A percentile compares a stretch with the other conserved stretches of the same genome.
Conservation (phyloP, 2,888 invertebrate genomes). For the Imbricaverruca yamaguchii region DNA sequence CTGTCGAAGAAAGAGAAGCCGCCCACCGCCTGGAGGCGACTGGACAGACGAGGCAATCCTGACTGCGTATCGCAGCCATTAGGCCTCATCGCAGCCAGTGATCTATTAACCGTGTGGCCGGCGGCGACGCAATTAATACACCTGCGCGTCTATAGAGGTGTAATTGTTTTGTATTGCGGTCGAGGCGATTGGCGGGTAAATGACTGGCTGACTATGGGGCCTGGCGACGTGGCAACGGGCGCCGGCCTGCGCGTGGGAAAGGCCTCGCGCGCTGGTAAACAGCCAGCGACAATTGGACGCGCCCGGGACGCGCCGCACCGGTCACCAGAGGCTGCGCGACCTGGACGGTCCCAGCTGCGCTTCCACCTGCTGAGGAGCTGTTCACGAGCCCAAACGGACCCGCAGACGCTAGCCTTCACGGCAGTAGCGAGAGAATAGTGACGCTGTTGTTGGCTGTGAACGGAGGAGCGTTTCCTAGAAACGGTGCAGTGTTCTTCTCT, state of each 20-base stretch:
- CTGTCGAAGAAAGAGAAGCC: background rate
- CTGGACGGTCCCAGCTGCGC: too few species aligned
- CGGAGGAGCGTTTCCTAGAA: too few species aligned
- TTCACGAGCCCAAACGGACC: too few species aligned
- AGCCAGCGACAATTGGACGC: background rate
- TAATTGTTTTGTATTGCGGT: slow-evolving; percentile 19
- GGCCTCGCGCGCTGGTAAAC: background rate
- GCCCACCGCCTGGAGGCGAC: background rate
- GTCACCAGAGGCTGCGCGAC: too few species aligned
- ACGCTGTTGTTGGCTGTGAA: too few species aligned
- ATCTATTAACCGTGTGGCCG: slow-evolving; percentile 7
- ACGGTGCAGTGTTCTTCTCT: too few species aligned
- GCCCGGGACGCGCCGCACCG: too few species aligned
- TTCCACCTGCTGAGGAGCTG: too few species aligned
- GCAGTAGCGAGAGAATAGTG: too few species aligned
- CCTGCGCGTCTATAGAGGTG: background rate
- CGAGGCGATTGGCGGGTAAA: background rate
- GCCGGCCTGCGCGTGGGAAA: background rate
- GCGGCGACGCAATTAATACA: slow-evolving; percentile 14
- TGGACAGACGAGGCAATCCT: slow-evolving; percentile 5
- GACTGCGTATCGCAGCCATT: background rate
- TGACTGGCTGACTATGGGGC: background rate
- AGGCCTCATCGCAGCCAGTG: background rate
- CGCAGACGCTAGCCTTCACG: too few species aligned
- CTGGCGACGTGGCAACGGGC: background rate